Evolutionary conservation across 2,888 invertebrate species (phyloP).

Genomic region (Chymomyza amoena): DNA sequence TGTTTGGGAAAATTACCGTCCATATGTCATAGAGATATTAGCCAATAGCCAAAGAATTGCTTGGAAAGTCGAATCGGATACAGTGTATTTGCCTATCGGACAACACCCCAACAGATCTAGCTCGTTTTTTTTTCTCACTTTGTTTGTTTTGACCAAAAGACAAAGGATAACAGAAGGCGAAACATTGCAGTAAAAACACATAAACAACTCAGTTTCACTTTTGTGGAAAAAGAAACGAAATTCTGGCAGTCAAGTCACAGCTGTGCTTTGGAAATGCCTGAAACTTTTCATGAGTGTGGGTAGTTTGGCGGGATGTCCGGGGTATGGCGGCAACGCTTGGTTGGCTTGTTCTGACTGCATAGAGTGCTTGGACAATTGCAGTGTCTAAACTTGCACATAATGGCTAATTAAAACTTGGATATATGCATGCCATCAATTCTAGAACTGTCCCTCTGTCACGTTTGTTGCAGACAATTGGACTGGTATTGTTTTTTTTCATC

Average conservation of each 20-base stretch:
- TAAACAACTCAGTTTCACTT: constrained; percentile 68
- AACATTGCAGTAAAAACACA: constrained; percentile 38
- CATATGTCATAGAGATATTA: too few relatives aligned
- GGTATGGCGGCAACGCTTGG: background rate
- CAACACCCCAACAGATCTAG: too few relatives aligned
- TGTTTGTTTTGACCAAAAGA: constrained; percentile 10
- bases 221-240: constrained; percentile 33
- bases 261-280: background rate
- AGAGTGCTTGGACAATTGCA: background rate
- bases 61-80: too few relatives aligned
- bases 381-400: constrained; percentile 47
- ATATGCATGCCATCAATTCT: constrained; percentile 22
- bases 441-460: background rate
- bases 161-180: constrained; percentile 17
- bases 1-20: too few relatives aligned
- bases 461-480: constrained; percentile 25
- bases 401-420: constrained; percentile 63
- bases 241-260: background rate
- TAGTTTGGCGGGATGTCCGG: background rate
- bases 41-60: too few relatives aligned
- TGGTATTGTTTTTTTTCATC: background rate
- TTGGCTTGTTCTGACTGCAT: background rate
- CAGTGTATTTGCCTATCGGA: too few relatives aligned
- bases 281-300: background rate
- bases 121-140: background rate